These are phyloP conservation scores for Sciurus vulgaris DNA, from an alignment of 2,797 vertebrate genomes.

Conservation along the genomic window DNA sequence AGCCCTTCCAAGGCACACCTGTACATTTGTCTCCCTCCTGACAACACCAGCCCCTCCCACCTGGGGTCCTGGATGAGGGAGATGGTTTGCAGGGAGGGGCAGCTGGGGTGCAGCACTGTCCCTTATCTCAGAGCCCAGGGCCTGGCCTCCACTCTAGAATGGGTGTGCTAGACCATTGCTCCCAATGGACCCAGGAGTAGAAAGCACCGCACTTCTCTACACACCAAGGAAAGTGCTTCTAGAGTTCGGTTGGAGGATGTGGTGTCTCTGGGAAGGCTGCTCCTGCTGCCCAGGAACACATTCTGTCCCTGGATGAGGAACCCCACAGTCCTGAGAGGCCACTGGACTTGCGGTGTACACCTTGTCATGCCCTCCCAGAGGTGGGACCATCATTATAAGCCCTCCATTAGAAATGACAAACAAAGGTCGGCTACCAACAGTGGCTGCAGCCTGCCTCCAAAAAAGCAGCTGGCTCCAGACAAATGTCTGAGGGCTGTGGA, in stretches of 20 bases:
- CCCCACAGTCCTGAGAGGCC: neutral
- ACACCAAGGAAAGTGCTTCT: neutral
- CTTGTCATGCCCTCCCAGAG: neutral
- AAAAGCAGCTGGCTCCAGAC: neutral
- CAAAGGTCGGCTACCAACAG: neutral
- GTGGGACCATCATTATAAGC: neutral
- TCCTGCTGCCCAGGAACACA: neutral
- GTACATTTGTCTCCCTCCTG: neutral
- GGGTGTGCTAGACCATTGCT: neutral
- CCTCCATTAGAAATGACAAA: neutral
- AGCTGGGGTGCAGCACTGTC: neutral
- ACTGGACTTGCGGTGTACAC: accelerated
- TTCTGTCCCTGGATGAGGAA: neutral
- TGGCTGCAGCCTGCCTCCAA: neutral
- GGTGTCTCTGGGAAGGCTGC: neutral
- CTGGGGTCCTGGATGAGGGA: constrained; percentile 17
- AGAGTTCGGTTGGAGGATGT: neutral
- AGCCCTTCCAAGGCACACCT: neutral
- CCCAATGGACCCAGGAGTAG: neutral
- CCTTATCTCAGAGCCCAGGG: constrained; percentile 43
- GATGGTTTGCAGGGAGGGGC: neutral
- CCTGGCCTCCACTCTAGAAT: neutral
- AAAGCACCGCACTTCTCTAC: neutral
- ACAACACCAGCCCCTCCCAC: neutral
- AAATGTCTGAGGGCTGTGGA: neutral